Conservation (phyloP, 2,888 invertebrate genomes). For the Spisula solida region DNA sequence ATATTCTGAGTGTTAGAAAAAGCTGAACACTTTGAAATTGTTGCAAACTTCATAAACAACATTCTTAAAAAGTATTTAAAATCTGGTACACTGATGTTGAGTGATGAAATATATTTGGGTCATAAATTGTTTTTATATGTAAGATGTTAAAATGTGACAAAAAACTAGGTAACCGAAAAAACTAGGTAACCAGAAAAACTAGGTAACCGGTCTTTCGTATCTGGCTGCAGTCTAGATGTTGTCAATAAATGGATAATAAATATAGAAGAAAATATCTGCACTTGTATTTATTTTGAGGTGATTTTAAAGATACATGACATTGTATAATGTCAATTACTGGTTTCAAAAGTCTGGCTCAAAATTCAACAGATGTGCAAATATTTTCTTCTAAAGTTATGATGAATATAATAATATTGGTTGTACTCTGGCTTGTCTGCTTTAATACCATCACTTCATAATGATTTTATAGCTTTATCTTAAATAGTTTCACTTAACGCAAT, state of each 20-base stretch:
- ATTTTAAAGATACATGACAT: too few relatives aligned
- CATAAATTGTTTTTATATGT: neutral
- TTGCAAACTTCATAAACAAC: neutral
- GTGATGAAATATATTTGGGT: neutral
- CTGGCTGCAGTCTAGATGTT: neutral
- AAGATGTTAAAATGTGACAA: neutral
- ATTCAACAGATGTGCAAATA: too few relatives aligned
- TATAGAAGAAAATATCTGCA: neutral
- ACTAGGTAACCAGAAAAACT: too few relatives aligned
- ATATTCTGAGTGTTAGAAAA: neutral
- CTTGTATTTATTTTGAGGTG: neutral
- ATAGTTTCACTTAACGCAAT: neutral
- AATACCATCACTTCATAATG: too few relatives aligned
- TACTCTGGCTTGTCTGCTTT: too few relatives aligned
- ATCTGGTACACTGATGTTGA: neutral
- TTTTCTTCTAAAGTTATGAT: too few relatives aligned
- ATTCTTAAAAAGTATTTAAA: constrained; percentile 12
- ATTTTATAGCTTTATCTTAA: neutral
- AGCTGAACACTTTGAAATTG: neutral
- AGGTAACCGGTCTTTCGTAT: too few relatives aligned
- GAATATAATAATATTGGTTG: too few relatives aligned
- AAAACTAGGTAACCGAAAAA: neutral
- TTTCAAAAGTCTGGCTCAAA: too few relatives aligned
- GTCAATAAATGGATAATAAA: neutral
- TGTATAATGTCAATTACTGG: too few relatives aligned